phyloP scores from a whole-genome alignment of 64 coral and sea anemone genomes.

The Pachyseris speciosa region DNA sequence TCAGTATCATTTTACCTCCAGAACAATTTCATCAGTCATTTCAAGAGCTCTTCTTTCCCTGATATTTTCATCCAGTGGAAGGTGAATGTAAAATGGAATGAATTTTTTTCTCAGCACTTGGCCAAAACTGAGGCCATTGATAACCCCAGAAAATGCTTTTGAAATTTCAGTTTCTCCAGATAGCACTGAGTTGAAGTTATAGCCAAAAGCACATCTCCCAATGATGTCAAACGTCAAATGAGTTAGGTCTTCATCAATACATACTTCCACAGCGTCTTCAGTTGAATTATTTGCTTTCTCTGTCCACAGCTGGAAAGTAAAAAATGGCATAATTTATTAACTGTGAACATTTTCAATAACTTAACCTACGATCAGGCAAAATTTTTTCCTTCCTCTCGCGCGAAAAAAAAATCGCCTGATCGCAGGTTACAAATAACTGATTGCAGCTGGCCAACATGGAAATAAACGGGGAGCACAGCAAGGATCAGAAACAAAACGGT shows the following conservation, averaged over 20 bases:
- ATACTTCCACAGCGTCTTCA: conserved; percentile 31
- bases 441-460: no score
- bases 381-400: no score
- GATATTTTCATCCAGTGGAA: conserved; percentile 39
- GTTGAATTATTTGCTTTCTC: conserved; percentile 16
- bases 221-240: conserved; percentile 70
- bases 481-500: no score
- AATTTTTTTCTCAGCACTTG: conserved; percentile 17
- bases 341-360: background rate
- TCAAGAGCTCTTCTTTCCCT: conserved; percentile 25
- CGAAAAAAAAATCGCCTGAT: no score
- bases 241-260: background rate
- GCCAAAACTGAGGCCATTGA: conserved; percentile 27
- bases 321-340: background rate
- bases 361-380: no score
- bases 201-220: conserved; percentile 78
- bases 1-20: conserved; percentile 17
- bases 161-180: conserved; percentile 55
- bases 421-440: no score
- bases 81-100: conserved; percentile 67
- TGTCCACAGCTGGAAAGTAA: conserved; percentile 51
- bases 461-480: no score
- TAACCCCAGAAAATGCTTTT: conserved; percentile 51
- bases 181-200: conserved; percentile 55
- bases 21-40: conserved; percentile 61